A percentile compares a stretch with the other conserved stretches of the same genome.
These are phyloP conservation scores for Venusia cambrica DNA, from an alignment of 2,888 invertebrate species.

Conservation along the genomic window DNA sequence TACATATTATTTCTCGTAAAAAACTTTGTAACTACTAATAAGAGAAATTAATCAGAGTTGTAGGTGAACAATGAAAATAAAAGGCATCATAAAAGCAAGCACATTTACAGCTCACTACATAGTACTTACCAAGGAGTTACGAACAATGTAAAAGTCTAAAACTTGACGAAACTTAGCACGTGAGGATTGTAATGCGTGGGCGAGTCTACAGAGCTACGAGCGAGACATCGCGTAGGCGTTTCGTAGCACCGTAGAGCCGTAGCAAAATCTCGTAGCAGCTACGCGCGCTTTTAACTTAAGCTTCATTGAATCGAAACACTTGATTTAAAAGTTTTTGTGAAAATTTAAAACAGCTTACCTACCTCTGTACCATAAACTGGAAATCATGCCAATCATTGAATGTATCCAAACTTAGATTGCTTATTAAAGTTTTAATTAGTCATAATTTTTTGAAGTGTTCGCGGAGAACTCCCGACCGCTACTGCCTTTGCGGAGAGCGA, in stretches of 20 bases:
- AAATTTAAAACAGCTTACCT: conserved; percentile 30
- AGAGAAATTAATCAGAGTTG: background rate
- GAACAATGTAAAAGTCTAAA: no score
- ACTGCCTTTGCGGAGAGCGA: conserved; percentile 55
- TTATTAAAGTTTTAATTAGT: conserved; percentile 12
- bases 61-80: no score
- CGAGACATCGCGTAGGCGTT: conserved; percentile 70
- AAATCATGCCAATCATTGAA: conserved; percentile 15
- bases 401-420: conserved; percentile 17
- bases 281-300: conserved; percentile 45
- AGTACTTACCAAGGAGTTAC: no score
- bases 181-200: conserved; percentile 59
- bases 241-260: conserved; percentile 60
- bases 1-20: no score
- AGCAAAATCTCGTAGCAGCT: conserved; percentile 55
- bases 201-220: conserved; percentile 73
- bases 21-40: background rate
- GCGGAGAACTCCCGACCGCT: conserved; percentile 23
- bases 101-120: no score
- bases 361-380: conserved; percentile 2
- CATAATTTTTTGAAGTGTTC: conserved; percentile 2
- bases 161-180: conserved; percentile 27
- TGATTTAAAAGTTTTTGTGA: conserved; percentile 6
- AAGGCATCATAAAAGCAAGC: no score
- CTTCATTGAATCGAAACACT: conserved; percentile 5